These are phyloP conservation scores for Intellagama lesueurii DNA, from an alignment of 2,797 vertebrate species.

Conservation along the genomic window DNA sequence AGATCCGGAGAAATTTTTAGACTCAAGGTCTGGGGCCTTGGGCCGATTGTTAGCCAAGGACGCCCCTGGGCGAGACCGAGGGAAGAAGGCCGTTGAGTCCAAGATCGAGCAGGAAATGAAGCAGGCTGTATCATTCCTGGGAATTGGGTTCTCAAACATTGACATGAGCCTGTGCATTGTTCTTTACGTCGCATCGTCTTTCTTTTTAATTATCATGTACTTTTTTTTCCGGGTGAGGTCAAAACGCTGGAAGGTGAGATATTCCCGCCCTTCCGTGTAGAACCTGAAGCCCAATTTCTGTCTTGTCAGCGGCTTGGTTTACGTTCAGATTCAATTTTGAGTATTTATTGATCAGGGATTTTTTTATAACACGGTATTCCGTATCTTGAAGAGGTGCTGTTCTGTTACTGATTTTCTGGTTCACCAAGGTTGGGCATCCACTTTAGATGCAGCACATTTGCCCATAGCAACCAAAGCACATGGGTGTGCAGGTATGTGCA, in stretches of 20 bases:
- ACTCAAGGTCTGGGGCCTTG: background rate
- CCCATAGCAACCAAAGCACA: background rate
- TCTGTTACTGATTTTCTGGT: background rate
- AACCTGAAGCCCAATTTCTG: background rate
- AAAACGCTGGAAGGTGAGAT: slow-evolving; percentile 84
- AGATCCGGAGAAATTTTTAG: fast-evolving
- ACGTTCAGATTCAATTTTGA: slow-evolving; percentile 49
- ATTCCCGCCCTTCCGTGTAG: slow-evolving; percentile 81
- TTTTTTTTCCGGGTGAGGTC: slow-evolving; percentile 92
- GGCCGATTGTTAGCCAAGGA: background rate
- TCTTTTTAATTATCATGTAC: slow-evolving; percentile 93
- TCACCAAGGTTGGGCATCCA: background rate
- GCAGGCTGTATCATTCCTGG: slow-evolving; percentile 79
- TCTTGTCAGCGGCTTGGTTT: slow-evolving; percentile 2
- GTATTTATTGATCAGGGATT: slow-evolving; percentile 71
- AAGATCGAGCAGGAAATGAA: slow-evolving; percentile 42
- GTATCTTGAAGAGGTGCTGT: background rate
- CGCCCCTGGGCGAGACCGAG: background rate
- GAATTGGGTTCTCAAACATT: slow-evolving; percentile 89
- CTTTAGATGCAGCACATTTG: background rate
- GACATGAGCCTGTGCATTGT: slow-evolving; percentile 97
- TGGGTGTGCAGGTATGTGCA: background rate
- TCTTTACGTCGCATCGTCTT: slow-evolving; percentile 88
- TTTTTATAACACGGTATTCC: slow-evolving; percentile 47
- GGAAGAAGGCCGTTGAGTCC: fast-evolving